phyloP scores from a whole-genome alignment of 1,140 invertebrate genomes.

The Tetramorium simillimum region DNA sequence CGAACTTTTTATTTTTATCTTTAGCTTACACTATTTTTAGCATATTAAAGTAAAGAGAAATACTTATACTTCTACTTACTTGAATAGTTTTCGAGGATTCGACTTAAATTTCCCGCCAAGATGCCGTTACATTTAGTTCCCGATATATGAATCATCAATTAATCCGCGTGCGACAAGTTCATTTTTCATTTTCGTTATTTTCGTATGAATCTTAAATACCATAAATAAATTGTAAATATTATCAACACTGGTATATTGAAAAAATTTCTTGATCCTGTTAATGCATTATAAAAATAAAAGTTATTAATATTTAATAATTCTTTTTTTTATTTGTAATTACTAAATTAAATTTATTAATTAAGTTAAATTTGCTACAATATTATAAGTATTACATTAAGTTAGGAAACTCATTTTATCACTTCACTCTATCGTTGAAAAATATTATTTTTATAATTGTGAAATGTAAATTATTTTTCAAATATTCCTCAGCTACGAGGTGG shows the following conservation, averaged over 20 bases:
- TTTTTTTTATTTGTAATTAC: neutral
- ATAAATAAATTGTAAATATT: neutral
- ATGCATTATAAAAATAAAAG: neutral
- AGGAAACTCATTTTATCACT: neutral
- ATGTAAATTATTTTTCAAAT: constrained; percentile 13
- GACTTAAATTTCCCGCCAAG: neutral
- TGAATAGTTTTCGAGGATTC: neutral
- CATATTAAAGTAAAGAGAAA: neutral
- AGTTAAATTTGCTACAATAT: neutral
- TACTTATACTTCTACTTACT: no score
- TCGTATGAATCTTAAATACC: neutral
- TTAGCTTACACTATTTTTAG: neutral
- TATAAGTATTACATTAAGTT: neutral
- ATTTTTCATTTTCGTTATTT: neutral
- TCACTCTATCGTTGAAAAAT: neutral
- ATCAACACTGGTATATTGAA: neutral
- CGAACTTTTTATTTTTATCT: neutral
- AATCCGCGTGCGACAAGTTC: neutral
- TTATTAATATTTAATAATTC: neutral
- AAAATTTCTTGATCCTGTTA: neutral
- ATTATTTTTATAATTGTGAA: neutral
- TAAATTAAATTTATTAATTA: neutral
- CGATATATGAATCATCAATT: neutral
- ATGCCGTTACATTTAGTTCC: neutral
- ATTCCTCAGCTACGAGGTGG: neutral